Evolutionary conservation across 2,888 invertebrate genomes (phyloP).

Genomic region (Drosophila recens): DNA sequence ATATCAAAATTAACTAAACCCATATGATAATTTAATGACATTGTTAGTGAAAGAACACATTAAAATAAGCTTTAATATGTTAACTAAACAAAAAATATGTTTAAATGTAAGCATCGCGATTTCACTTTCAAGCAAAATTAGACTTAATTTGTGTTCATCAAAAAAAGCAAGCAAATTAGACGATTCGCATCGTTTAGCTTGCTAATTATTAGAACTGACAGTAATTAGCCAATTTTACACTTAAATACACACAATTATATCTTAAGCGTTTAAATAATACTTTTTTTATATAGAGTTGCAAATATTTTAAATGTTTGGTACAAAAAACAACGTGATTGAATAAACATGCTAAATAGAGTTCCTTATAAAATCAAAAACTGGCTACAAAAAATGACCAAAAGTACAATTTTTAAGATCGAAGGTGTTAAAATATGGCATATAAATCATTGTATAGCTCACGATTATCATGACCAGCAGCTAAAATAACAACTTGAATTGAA

Average conservation of each 20-base stretch:
- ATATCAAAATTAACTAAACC: background rate
- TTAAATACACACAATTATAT: constrained; percentile 3
- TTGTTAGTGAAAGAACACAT: background rate
- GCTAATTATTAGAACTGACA: constrained; percentile 30
- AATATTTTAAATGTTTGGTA: too few species aligned
- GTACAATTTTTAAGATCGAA: constrained; percentile 6
- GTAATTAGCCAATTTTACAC: constrained; percentile 23
- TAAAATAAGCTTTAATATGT: background rate
- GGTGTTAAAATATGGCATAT: constrained; percentile 27
- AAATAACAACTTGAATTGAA: constrained; percentile 16
- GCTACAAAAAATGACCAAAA: constrained; percentile 17
- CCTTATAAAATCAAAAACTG: background rate
- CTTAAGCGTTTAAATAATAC: background rate
- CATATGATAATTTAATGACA: constrained; percentile 1
- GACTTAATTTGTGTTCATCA: constrained; percentile 24
- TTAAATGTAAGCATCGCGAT: constrained; percentile 9
- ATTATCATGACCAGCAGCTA: constrained; percentile 36
- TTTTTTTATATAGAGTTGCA: background rate
- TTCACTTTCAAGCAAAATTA: constrained; percentile 34
- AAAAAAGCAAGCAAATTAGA: constrained; percentile 29
- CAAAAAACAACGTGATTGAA: background rate
- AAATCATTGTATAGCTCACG: constrained; percentile 39
- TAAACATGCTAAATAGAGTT: background rate
- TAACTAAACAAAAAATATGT: constrained; percentile 5
- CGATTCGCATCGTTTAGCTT: constrained; percentile 10